Evolutionary conservation across 1,140 invertebrate species (phyloP).

Genomic region (Radopholus similis): DNA sequence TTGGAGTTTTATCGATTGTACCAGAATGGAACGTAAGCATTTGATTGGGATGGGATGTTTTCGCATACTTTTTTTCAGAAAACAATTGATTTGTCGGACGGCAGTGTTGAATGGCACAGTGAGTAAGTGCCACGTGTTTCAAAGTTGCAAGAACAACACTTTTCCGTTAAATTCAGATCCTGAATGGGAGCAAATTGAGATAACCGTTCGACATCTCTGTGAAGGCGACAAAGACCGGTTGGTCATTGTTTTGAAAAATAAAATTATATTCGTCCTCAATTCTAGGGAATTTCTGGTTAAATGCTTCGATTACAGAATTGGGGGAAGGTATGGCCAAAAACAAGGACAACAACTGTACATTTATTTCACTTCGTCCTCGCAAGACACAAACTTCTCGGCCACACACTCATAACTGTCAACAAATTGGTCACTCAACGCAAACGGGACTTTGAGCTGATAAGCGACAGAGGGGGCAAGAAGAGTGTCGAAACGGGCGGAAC

Average conservation of each 20-base stretch:
- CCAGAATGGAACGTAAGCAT: conserved; percentile 62
- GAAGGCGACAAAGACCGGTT: conserved; percentile 64
- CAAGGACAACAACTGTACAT: not conserved
- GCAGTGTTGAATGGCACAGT: conserved; percentile 65
- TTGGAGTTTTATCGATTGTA: conserved; percentile 63
- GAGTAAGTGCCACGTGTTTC: no score
- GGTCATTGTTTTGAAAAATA: not conserved
- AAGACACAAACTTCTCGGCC: conserved; percentile 11
- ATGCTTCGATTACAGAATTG: conserved; percentile 8
- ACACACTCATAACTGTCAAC: not conserved
- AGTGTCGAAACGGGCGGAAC: not conserved
- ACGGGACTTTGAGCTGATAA: conserved; percentile 2
- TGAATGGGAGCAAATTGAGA: conserved; percentile 65
- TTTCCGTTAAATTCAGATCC: no score
- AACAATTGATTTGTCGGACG: conserved; percentile 65
- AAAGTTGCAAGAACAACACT: no score
- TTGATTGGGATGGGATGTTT: not conserved
- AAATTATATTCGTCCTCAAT: not conserved
- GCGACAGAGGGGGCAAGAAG: conserved; percentile 1
- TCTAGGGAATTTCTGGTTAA: conserved; percentile 7
- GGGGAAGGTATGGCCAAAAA: not conserved
- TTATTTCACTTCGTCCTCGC: not conserved
- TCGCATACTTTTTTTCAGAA: conserved; percentile 45
- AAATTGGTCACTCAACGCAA: conserved; percentile 2
- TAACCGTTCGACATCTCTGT: conserved; percentile 66